These are phyloP conservation scores for Drosophila fungiperda DNA, from an alignment of 2,888 invertebrate species.

Conservation along the genomic window DNA sequence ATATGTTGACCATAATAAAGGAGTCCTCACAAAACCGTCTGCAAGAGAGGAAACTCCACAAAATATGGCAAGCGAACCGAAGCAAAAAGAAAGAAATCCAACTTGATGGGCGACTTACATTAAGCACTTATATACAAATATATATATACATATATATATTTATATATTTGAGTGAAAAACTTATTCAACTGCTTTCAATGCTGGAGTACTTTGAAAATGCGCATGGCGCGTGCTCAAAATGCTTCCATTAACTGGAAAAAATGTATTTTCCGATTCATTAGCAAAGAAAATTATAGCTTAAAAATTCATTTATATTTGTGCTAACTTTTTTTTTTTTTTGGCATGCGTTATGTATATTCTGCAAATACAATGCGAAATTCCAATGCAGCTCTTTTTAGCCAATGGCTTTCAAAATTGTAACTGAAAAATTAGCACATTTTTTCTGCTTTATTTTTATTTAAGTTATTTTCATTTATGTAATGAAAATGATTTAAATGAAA, in stretches of 20 bases:
- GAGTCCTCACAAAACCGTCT: slow-evolving; percentile 31
- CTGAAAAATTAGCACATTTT: background rate
- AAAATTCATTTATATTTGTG: background rate
- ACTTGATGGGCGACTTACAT: slow-evolving; percentile 36
- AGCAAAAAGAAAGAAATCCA: slow-evolving; percentile 13
- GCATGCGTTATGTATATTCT: background rate
- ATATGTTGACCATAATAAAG: slow-evolving; percentile 54
- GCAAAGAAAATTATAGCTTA: background rate
- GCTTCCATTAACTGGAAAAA: slow-evolving; percentile 34
- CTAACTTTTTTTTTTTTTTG: background rate
- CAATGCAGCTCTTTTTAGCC: background rate
- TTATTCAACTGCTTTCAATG: slow-evolving; percentile 13
- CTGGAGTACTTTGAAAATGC: slow-evolving; percentile 24
- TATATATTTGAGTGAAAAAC: background rate
- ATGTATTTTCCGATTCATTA: slow-evolving; percentile 11
- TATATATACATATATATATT: background rate
- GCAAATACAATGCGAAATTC: background rate
- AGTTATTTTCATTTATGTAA: background rate
- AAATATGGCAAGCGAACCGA: slow-evolving; percentile 2
- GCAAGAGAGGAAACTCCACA: slow-evolving; percentile 5
- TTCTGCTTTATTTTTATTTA: background rate
- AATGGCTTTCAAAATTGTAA: background rate
- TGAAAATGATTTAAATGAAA: background rate
- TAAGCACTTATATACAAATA: slow-evolving; percentile 18
- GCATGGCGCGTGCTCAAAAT: slow-evolving; percentile 12